Percentiles rank a stretch among this genome's conserved stretches.
Conservation (phyloP, 1,140 invertebrate species). For the Anastrepha ludens region DNA sequence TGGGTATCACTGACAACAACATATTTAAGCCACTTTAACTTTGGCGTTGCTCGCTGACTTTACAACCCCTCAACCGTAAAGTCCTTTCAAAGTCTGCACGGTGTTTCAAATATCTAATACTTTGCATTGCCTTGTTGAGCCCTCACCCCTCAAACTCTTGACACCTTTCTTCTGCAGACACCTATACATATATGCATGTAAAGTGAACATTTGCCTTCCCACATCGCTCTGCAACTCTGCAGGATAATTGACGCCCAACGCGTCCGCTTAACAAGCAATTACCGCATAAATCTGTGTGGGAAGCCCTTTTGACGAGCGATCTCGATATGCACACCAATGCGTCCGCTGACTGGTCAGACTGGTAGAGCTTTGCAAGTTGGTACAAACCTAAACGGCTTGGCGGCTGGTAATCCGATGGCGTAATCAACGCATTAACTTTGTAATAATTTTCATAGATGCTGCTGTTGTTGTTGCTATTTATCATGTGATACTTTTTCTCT, state of each 20-base stretch:
- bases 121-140: constrained; percentile 57
- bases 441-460: not conserved
- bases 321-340: constrained; percentile 27
- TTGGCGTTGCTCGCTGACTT: constrained; percentile 58
- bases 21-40: constrained; percentile 56
- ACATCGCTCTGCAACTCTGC: not conserved
- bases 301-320: constrained; percentile 61
- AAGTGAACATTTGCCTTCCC: no score
- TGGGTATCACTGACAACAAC: not conserved
- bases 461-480: not conserved
- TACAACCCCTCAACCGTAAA: not conserved
- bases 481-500: not conserved
- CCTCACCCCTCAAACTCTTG: not conserved
- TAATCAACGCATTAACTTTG: constrained; percentile 45
- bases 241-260: not conserved
- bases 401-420: constrained; percentile 24
- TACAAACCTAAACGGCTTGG: not conserved
- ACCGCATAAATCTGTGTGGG: constrained; percentile 71
- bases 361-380: not conserved
- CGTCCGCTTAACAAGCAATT: constrained; percentile 64
- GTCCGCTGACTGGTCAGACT: not conserved
- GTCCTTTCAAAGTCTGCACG: constrained; percentile 63
- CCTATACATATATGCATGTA: no score
- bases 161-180: not conserved
- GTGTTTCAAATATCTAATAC: constrained; percentile 58